Evolutionary conservation across 2,113 vertebrate species (phyloP).

Genomic region (Saguinus midas): DNA sequence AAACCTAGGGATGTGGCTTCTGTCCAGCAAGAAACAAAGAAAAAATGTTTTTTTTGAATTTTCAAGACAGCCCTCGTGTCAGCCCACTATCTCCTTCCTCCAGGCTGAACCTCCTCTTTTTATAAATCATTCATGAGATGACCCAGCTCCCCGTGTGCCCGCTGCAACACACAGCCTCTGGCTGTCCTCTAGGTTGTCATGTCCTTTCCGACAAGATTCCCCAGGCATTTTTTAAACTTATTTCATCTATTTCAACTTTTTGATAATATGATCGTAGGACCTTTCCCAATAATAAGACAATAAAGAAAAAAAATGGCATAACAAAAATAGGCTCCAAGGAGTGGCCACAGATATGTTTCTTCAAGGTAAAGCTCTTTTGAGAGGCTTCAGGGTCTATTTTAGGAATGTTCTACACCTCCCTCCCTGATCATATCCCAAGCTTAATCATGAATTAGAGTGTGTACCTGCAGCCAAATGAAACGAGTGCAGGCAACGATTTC

Average conservation of each 20-base stretch:
- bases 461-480: neutral
- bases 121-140: neutral
- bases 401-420: neutral
- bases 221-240: neutral
- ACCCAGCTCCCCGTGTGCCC: neutral
- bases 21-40: neutral
- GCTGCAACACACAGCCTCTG: accelerated
- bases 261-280: neutral
- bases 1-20: neutral
- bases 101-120: neutral
- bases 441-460: neutral
- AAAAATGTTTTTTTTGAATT: neutral
- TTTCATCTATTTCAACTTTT: neutral
- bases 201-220: neutral
- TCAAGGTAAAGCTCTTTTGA: neutral
- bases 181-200: no score
- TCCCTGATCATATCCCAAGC: neutral
- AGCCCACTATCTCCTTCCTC: neutral
- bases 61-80: accelerated
- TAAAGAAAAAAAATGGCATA: neutral
- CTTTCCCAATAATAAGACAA: neutral
- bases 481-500: neutral
- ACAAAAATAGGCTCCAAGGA: neutral
- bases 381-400: neutral
- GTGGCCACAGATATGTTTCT: neutral